phyloP scores from a whole-genome alignment of 30 jellyfish, hydroid and myxozoan species.

The Catostylus mosaicus region DNA sequence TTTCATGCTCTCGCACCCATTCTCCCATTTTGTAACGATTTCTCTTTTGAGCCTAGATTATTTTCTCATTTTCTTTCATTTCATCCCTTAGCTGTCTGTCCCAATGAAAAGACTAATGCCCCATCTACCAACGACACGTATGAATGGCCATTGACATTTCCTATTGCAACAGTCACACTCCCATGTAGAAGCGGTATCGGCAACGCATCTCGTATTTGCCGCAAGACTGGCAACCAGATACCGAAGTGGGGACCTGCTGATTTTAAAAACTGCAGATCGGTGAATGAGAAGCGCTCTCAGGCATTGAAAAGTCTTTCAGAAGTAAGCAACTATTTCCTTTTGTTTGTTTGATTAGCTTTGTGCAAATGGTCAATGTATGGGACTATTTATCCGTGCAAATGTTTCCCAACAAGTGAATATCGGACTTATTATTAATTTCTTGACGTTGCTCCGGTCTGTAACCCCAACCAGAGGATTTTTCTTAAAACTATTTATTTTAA shows the following conservation, averaged over 20 bases:
- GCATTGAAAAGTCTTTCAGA: slow-evolving; percentile 16
- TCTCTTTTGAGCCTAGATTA: too few relatives aligned
- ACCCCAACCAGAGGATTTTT: too few relatives aligned
- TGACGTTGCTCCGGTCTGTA: too few relatives aligned
- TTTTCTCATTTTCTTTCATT: too few relatives aligned
- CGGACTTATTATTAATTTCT: too few relatives aligned
- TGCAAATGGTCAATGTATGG: background rate
- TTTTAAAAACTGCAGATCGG: slow-evolving; percentile 26
- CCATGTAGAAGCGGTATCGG: slow-evolving; percentile 47
- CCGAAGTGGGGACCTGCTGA: slow-evolving; percentile 53
- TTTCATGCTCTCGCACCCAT: too few relatives aligned
- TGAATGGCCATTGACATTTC: slow-evolving; percentile 48
- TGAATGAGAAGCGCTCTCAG: slow-evolving; percentile 27
- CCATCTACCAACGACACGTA: slow-evolving; percentile 25
- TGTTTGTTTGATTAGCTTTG: background rate
- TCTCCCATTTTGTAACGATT: too few relatives aligned
- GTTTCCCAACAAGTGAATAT: too few relatives aligned
- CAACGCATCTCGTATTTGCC: slow-evolving; percentile 55
- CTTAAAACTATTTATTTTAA: too few relatives aligned
- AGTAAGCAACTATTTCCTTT: background rate
- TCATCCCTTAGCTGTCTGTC: slow-evolving; percentile 42
- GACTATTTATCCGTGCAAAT: too few relatives aligned
- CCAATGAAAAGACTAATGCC: slow-evolving; percentile 23
- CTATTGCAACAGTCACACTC: slow-evolving; percentile 14
- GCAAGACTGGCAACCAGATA: background rate